Percentiles rank a stretch among this genome's conserved stretches.
Conservation (phyloP, 2,797 vertebrate genomes). For the Enteromius radiatus region DNA sequence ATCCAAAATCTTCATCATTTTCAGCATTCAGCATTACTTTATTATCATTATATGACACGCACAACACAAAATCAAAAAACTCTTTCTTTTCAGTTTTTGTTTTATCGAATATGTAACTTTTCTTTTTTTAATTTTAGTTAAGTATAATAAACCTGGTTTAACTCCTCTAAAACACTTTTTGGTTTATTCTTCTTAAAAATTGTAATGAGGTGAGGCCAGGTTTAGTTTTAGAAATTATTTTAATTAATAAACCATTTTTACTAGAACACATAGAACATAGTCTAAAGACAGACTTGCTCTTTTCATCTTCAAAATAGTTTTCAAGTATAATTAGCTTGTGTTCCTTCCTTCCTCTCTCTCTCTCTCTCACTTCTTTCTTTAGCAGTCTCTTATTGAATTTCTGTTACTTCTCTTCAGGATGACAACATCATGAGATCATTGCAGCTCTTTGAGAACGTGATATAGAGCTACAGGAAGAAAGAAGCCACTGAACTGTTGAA, state of each 20-base stretch:
- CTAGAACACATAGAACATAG: no score
- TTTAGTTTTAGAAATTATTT: no score
- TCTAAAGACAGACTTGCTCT: neutral
- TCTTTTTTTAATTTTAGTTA: no score
- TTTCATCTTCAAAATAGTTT: neutral
- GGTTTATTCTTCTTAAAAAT: neutral
- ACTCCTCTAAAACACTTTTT: neutral
- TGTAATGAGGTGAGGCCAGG: neutral
- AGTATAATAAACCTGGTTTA: neutral
- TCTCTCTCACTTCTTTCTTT: constrained; percentile 40
- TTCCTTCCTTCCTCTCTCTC: neutral
- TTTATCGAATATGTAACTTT: no score
- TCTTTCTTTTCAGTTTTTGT: no score
- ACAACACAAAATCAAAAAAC: no score
- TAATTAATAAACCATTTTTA: no score
- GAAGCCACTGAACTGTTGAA: constrained; percentile 18
- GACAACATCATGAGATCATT: constrained; percentile 99
- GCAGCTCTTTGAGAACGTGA: constrained; percentile 98
- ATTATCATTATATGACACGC: no score
- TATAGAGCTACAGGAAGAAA: constrained; percentile 73
- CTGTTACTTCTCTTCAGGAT: constrained; percentile 79
- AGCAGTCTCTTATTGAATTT: neutral
- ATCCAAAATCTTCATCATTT: no score
- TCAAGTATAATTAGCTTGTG: neutral
- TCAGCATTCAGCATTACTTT: no score